A percentile compares a stretch with the other conserved stretches of the same genome.
These are phyloP conservation scores for Epirrhoe tristata DNA, from an alignment of 2,888 invertebrate genomes.

Conservation along the genomic window DNA sequence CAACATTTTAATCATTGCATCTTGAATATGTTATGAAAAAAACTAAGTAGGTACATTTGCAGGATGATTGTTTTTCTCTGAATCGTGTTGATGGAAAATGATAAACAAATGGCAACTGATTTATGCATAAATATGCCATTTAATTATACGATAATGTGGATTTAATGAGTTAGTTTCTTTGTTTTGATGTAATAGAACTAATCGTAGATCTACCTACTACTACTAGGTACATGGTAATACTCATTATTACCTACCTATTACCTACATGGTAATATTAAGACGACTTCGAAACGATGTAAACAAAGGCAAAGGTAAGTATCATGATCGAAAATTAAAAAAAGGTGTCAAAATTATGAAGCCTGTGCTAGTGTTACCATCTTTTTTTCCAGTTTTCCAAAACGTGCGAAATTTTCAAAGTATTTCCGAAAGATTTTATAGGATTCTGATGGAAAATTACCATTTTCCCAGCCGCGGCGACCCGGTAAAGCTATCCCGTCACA, in stretches of 20 bases:
- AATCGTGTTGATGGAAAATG: conserved; percentile 13
- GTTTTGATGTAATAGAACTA: conserved; percentile 1
- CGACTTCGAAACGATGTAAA: too few species aligned
- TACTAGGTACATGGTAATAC: too few species aligned
- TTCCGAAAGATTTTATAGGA: too few species aligned
- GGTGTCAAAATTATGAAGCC: too few species aligned
- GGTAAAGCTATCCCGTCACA: conserved; percentile 87
- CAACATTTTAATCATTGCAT: not conserved
- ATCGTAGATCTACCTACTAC: not conserved
- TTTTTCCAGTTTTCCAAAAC: too few species aligned
- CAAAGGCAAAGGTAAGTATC: too few species aligned
- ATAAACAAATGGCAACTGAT: conserved; percentile 3
- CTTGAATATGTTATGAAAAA: conserved; percentile 3
- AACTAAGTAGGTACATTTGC: not conserved
- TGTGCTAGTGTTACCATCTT: too few species aligned
- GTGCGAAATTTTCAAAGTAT: too few species aligned
- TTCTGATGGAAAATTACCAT: not conserved
- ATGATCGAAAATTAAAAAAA: too few species aligned
- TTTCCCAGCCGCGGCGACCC: conserved; percentile 88
- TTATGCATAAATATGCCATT: not conserved
- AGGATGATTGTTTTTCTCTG: not conserved
- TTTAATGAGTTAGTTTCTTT: conserved; percentile 1
- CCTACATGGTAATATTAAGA: too few species aligned
- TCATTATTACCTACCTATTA: too few species aligned
- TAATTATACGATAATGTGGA: conserved; percentile 1